A percentile compares a stretch with the other conserved stretches of the same genome.
Evolutionary conservation across 2,797 vertebrate genomes (phyloP).

Genomic region (Cephalopachus bancanus): DNA sequence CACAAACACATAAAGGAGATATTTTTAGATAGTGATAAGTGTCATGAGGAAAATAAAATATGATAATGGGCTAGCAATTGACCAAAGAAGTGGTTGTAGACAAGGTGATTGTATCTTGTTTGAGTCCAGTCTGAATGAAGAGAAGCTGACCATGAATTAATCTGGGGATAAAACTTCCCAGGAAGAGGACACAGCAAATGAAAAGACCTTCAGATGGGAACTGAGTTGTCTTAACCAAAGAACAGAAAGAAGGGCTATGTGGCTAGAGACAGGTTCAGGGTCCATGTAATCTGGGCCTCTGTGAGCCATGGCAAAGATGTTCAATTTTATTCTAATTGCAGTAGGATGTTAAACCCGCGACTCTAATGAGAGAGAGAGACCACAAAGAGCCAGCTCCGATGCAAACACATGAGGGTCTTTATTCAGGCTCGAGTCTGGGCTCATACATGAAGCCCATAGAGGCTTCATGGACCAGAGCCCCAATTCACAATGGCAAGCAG

Average conservation of each 20-base stretch:
- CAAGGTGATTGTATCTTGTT: not conserved
- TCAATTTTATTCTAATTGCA: not conserved
- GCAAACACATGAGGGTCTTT: too few species aligned
- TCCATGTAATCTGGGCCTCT: not conserved
- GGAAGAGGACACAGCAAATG: not conserved
- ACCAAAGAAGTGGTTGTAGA: not conserved
- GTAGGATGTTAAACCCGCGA: too few species aligned
- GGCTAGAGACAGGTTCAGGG: not conserved
- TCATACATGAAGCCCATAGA: too few species aligned
- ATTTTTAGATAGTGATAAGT: not conserved
- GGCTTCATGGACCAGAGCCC: too few species aligned
- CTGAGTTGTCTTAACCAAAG: not conserved
- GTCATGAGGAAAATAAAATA: not conserved
- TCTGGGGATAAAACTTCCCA: not conserved
- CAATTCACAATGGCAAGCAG: too few species aligned
- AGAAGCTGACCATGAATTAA: not conserved
- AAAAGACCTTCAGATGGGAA: not conserved
- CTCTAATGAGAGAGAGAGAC: too few species aligned
- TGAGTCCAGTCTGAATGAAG: not conserved
- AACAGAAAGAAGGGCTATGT: not conserved
- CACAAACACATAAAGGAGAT: not conserved
- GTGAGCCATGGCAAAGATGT: not conserved
- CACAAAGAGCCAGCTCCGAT: too few species aligned
- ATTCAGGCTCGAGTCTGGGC: too few species aligned
- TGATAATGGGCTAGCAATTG: not conserved